These are phyloP conservation scores for Danio jaintianensis DNA, from an alignment of 2,797 vertebrate species.

Conservation along the genomic window DNA sequence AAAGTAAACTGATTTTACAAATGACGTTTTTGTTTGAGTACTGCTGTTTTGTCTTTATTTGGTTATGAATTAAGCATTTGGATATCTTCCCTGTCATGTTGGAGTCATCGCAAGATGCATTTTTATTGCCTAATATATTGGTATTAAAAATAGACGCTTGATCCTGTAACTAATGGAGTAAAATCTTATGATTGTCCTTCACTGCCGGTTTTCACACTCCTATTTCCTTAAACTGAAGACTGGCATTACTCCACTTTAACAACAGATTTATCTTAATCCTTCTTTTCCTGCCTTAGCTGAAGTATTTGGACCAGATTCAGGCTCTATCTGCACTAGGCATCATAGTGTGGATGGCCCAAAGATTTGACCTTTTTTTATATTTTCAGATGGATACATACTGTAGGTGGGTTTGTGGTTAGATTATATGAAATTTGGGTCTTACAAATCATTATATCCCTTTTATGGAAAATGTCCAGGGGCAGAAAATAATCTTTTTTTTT, in stretches of 20 bases:
- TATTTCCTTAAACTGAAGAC: background rate
- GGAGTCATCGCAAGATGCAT: background rate
- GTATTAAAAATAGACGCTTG: conserved; percentile 5
- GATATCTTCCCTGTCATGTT: conserved; percentile 21
- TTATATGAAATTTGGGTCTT: background rate
- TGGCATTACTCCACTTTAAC: conserved; percentile 24
- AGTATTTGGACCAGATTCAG: background rate
- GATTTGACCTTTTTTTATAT: conserved; percentile 4
- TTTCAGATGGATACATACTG: conserved; percentile 2
- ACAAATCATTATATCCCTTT: conserved; percentile 10
- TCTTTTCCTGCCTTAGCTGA: background rate
- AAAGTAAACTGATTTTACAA: conserved; percentile 45
- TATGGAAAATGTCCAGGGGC: conserved; percentile 1
- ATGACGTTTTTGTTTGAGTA: conserved; percentile 26
- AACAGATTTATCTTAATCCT: conserved; percentile 33
- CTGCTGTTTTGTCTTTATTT: conserved; percentile 29
- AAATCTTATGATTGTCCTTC: background rate
- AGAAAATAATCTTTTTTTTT: background rate
- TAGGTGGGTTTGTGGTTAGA: conserved; percentile 1
- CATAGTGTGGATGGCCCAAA: background rate
- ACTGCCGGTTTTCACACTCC: conserved; percentile 9
- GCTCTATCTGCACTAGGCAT: conserved; percentile 2
- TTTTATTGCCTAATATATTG: conserved; percentile 26
- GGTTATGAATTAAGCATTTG: conserved; percentile 27
- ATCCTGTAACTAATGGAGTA: background rate